Evolutionary conservation across 2,797 vertebrate genomes (phyloP).

Genomic region (Siniperca undulata): DNA sequence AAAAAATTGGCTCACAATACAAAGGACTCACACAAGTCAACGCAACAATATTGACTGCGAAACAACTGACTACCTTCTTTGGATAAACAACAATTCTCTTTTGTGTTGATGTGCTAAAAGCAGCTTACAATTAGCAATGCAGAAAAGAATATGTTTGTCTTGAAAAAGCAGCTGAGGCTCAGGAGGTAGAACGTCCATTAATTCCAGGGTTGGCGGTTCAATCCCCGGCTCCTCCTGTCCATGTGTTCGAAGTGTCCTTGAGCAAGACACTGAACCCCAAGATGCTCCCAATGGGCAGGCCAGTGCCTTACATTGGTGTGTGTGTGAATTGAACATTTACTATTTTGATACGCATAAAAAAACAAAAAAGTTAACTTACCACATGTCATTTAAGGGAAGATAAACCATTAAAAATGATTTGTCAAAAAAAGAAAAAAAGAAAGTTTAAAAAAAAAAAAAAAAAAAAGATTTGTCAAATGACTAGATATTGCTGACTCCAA

Average conservation of each 20-base stretch:
- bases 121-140: background rate
- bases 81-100: background rate
- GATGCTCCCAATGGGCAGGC: too few relatives aligned
- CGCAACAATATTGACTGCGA: background rate
- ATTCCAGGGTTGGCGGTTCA: too few relatives aligned
- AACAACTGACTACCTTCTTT: background rate
- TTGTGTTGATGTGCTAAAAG: background rate
- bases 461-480: slow-evolving; percentile 16
- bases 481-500: slow-evolving; percentile 20
- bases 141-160: background rate
- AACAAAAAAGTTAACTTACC: background rate
- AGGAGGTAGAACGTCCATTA: too few relatives aligned
- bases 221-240: too few relatives aligned
- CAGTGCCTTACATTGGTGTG: too few relatives aligned
- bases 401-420: slow-evolving; percentile 17
- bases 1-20: background rate
- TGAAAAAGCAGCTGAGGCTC: background rate
- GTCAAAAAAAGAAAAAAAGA: too few relatives aligned
- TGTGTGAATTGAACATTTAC: background rate
- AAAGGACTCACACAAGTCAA: background rate
- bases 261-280: too few relatives aligned
- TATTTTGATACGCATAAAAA: background rate
- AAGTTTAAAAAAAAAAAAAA: too few relatives aligned
- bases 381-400: slow-evolving; percentile 3
- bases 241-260: too few relatives aligned